phyloP scores from a whole-genome alignment of 2,888 invertebrate genomes.

The Bugulina stolonifera region DNA sequence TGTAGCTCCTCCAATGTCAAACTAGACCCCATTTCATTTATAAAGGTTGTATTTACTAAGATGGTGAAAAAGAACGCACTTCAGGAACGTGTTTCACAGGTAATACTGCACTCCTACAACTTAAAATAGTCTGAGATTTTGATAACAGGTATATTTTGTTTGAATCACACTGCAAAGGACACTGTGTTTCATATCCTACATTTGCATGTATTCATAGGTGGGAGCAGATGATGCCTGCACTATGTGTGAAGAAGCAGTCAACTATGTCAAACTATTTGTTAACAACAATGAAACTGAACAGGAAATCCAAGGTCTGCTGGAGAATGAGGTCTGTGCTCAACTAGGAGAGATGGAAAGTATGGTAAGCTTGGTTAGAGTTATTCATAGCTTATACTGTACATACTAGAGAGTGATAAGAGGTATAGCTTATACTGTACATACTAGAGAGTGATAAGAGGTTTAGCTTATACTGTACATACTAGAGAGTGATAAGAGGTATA shows the following conservation, averaged over 20 bases:
- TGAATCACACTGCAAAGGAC: too few species aligned
- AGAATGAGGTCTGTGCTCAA: conserved; percentile 14
- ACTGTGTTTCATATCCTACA: too few species aligned
- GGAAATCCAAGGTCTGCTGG: not conserved
- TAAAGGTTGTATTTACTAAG: not conserved
- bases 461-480: too few species aligned
- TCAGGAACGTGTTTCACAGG: not conserved
- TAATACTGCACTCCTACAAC: too few species aligned
- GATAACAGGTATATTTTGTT: too few species aligned
- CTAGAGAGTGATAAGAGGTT: too few species aligned
- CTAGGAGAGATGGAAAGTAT: not conserved
- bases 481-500: too few species aligned
- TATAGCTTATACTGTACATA: too few species aligned
- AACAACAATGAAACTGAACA: conserved; percentile 5
- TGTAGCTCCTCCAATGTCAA: not conserved
- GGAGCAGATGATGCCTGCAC: conserved; percentile 11
- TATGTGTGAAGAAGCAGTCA: conserved; percentile 9
- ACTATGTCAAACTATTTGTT: conserved; percentile 1
- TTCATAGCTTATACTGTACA: too few species aligned
- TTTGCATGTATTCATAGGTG: too few species aligned
- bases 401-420: too few species aligned
- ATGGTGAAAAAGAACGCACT: not conserved
- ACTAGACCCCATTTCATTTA: not conserved
- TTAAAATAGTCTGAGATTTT: too few species aligned
- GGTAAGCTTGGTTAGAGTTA: not conserved